Evolutionary conservation across 2,113 vertebrate species (phyloP), one percentile per base, ranked within the genome.

Genomic region (Platanista minor): DNA sequence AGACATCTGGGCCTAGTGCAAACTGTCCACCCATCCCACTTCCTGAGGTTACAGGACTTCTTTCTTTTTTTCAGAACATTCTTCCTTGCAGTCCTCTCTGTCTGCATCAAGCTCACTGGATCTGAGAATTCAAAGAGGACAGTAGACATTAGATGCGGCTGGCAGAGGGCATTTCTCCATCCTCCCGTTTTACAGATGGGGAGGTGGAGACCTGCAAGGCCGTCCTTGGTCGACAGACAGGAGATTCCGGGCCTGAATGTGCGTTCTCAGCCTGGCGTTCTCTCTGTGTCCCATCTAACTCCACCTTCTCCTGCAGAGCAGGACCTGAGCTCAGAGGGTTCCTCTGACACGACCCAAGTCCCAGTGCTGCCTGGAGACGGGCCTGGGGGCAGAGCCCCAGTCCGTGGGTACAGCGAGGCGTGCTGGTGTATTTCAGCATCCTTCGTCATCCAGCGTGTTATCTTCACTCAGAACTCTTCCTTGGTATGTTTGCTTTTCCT

Each of bases 361-460:
- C 15, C 21, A 8, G 46, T 8, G n/a, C 33, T 43, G 41, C 64
- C 36, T n/a, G 41, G 31, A 46, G 39, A 8, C 12, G 62, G 33
- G 14, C 27, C 31, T 71, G 62, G 25, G 5, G 6, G 23, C 0
- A 4, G 59, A 52, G 41, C 8, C 12, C 7, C 4, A 25, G 67
- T 77, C 52, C 13, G 2, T 2, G 13, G 8, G 18, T 29, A 6
- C 46, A 12, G 46, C 0, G 29, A 14, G 15, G 17, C 9, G 1
- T 8, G 11, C 29, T 6, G 59, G 41, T 82, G 2, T 25, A 8
- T 4, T 17, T 46, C 66, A 62, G 6, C 54, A 14, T 23, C 27
- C 25, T 43, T 14, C 23, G 13, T 41, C 74, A 17, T 3, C 46
- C 15, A 7, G 9, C 2, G 3, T 1, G 27, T 3, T 15, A 27